Evolutionary conservation across 1,140 invertebrate species (phyloP), one percentile per base, ranked within the genome.

Genomic region (Octopus bimaculoides): DNA sequence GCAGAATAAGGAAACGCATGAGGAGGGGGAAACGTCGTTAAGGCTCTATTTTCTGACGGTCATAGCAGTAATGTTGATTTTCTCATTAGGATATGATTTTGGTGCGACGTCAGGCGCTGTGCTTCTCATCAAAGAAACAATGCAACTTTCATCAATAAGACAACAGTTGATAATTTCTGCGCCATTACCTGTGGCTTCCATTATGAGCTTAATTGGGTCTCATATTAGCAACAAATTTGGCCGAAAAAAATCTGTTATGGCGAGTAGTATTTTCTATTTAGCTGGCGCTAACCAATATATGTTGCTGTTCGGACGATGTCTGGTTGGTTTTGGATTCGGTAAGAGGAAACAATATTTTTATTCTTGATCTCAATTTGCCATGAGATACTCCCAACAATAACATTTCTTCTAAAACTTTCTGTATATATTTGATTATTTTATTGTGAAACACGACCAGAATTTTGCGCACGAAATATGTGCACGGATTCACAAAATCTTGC

Each of bases 21-120:
- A 41, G 2, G 2, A 41, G 0, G 26, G 26, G 2, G 2, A 41
- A 41, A 41, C 26, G 26, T 41, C 26, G 26, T 41, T 41, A 41
- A 41, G 26, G 2, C 26, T 41, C 0, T 41, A 41, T 41, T 41
- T 41, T 41, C 26, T 41, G 26, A 2, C 2, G 26, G 26, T 41
- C 26, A 0, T 41, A 41, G 26, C 2, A 41, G 26, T 41, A 41
- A 41, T 41, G 0, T 41, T 2, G 9, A 92, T 93, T 6, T 92
- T 93, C 78, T 87, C 94, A 5, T 93, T 93, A 84, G 93, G 93
- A n/a, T 93, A 94, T 87, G 93, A 93, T 82, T 93, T 93, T 0
- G 93, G 93, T 5, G 92, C 93, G 54, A 91, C 93, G 5, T 93
- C 92, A 0, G 92, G 92, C 5, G 92, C 93, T 12, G 92, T 93